phyloP scores from a whole-genome alignment of 2,113 vertebrate species.

The Nanorana parkeri region DNA sequence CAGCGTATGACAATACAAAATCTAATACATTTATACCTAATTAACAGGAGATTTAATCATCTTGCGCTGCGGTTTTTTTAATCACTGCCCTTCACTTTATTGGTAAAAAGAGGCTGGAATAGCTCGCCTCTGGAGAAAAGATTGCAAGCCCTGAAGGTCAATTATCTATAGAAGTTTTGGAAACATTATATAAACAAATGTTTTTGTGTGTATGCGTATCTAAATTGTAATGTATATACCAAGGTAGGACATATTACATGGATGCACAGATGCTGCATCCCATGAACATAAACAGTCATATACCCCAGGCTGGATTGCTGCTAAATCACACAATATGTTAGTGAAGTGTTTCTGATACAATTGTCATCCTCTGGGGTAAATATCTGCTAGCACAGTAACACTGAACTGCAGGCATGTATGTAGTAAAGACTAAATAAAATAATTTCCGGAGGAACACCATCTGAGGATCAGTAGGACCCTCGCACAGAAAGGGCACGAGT shows the following conservation, averaged over 20 bases:
- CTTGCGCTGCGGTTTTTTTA: not conserved
- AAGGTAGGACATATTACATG: not conserved
- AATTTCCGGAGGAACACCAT: not conserved
- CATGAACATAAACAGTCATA: not conserved
- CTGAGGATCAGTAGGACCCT: not conserved
- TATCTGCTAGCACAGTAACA: not conserved
- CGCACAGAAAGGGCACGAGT: not conserved
- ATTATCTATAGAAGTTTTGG: too few relatives aligned
- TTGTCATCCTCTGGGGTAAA: constrained; percentile 4
- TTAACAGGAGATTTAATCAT: not conserved
- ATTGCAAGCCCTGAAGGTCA: not conserved
- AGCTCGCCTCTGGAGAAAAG: not conserved
- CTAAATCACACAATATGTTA: constrained; percentile 17
- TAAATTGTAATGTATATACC: too few relatives aligned
- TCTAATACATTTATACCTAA: not conserved
- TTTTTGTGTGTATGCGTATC: too few relatives aligned
- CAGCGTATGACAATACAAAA: not conserved
- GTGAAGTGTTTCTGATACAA: not conserved
- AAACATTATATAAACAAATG: too few relatives aligned
- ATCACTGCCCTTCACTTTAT: not conserved
- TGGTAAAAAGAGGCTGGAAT: not conserved
- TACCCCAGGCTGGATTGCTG: constrained; percentile 21
- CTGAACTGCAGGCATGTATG: not conserved
- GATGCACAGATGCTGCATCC: constrained; percentile 17
- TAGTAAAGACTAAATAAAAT: not conserved